Conservation (phyloP, 2,113 vertebrate species). For the Indicator indicator region DNA sequence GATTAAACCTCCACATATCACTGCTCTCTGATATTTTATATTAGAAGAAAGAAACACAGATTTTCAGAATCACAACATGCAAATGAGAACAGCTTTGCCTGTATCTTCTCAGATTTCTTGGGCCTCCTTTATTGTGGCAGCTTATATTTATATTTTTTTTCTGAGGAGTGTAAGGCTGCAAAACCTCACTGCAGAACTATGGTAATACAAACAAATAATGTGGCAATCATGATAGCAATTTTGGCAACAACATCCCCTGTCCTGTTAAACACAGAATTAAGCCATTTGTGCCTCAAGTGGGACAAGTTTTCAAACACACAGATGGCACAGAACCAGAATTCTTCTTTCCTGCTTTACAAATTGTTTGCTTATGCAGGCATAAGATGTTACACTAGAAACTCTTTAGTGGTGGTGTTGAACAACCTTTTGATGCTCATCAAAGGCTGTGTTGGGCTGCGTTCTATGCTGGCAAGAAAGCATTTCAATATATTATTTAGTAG, state of each 20-base stretch:
- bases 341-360: slow-evolving; percentile 41
- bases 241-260: slow-evolving; percentile 20
- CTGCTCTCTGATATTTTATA: background rate
- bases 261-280: slow-evolving; percentile 13
- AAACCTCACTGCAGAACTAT: slow-evolving; percentile 32
- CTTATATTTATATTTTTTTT: background rate
- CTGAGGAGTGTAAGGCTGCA: background rate
- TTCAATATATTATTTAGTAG: background rate
- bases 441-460: background rate
- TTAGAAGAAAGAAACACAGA: background rate
- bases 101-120: background rate
- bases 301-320: background rate
- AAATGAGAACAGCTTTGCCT: background rate
- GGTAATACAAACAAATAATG: slow-evolving; percentile 38
- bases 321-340: slow-evolving; percentile 29
- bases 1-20: background rate
- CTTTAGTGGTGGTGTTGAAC: background rate
- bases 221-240: background rate
- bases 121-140: background rate
- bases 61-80: background rate
- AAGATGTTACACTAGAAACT: slow-evolving; percentile 7
- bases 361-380: slow-evolving; percentile 45
- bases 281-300: background rate
- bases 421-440: slow-evolving; percentile 48
- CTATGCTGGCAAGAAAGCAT: background rate